Evolutionary conservation across 2,888 invertebrate species (phyloP).

Genomic region (Falcaria lacertinaria): DNA sequence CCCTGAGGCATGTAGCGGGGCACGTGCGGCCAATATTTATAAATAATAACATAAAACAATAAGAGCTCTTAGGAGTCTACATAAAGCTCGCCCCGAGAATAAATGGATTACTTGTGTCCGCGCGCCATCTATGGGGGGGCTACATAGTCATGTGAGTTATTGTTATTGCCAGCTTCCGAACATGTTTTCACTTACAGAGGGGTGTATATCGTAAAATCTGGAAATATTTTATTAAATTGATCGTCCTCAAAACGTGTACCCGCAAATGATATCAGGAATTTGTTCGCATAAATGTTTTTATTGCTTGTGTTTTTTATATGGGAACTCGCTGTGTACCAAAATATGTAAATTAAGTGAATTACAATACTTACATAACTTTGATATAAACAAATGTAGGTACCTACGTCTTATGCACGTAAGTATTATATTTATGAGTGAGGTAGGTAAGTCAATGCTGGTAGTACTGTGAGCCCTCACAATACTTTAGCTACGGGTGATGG

Average conservation of each 20-base stretch:
- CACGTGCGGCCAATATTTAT: conserved; percentile 64
- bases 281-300: background rate
- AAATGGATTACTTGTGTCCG: conserved; percentile 80
- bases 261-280: conserved; percentile 18
- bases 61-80: conserved; percentile 71
- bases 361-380: no score
- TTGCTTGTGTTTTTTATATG: background rate
- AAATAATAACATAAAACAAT: conserved; percentile 76
- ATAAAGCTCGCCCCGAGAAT: conserved; percentile 77
- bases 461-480: no score
- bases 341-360: background rate
- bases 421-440: no score
- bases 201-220: conserved; percentile 60
- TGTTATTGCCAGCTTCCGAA: conserved; percentile 74
- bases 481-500: no score
- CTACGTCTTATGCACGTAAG: no score
- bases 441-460: no score
- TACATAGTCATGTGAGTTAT: conserved; percentile 68
- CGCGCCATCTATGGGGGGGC: conserved; percentile 75
- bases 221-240: conserved; percentile 67
- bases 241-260: conserved; percentile 45
- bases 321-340: background rate
- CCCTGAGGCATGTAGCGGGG: conserved; percentile 32
- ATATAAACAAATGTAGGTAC: no score
- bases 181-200: conserved; percentile 73